Conservation (phyloP, 37 sponge, comb jelly and placozoan genomes). For the Haliclona indistincta region DNA sequence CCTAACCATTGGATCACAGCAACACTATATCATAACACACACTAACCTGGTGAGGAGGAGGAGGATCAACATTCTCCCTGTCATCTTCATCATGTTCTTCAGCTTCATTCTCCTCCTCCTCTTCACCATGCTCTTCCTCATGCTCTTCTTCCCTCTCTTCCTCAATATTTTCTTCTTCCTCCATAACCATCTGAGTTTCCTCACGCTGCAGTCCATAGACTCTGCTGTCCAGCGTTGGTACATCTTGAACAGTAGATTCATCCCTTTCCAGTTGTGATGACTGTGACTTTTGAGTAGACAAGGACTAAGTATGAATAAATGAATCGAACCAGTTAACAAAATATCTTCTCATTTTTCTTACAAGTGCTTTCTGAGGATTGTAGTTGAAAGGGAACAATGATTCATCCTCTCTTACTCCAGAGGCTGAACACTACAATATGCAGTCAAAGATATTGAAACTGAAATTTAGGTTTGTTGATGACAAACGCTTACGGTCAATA, state of each 20-base stretch:
- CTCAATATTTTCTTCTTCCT: neutral
- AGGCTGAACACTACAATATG: conserved; percentile 32
- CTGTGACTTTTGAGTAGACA: neutral
- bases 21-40: too few relatives aligned
- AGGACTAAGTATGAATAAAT: neutral
- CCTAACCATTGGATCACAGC: too few relatives aligned
- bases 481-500: conserved; percentile 37
- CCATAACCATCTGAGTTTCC: neutral
- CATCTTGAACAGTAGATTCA: neutral
- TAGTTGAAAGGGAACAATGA: conserved; percentile 61
- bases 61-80: neutral
- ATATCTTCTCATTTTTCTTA: conserved; percentile 6
- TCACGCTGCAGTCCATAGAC: neutral
- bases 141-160: conserved; percentile 5
- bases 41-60: neutral
- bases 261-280: neutral
- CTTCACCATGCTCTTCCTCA: conserved; percentile 4
- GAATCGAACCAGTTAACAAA: neutral
- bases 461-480: neutral
- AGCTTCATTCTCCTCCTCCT: conserved; percentile 15
- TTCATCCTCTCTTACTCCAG: conserved; percentile 42
- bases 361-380: conserved; percentile 67
- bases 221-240: neutral
- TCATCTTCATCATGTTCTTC: conserved; percentile 1
- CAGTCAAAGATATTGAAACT: neutral